phyloP scores from a whole-genome alignment of 92 coral and sea anemone genomes.

The Ricordea florida region DNA sequence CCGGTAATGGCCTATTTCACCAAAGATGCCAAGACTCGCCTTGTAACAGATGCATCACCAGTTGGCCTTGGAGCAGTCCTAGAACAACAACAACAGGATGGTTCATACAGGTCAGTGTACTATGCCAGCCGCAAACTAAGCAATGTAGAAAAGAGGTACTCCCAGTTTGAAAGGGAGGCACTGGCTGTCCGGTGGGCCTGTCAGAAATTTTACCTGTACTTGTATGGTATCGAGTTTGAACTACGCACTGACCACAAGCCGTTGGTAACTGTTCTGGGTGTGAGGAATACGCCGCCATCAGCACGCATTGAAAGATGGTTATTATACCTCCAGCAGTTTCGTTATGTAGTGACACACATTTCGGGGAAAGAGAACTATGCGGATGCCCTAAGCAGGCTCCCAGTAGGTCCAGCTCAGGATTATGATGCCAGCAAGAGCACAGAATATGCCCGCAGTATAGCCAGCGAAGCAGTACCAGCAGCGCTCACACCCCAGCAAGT shows the following conservation, averaged over 20 bases:
- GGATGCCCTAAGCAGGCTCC: no score
- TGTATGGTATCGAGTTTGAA: background rate
- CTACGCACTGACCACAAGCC: constrained; percentile 27
- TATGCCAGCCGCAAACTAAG: constrained; percentile 70
- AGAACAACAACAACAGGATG: constrained; percentile 60
- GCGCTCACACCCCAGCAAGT: no score
- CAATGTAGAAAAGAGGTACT: constrained; percentile 51
- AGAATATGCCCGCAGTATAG: no score
- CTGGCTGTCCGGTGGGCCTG: no score
- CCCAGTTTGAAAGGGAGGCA: constrained; percentile 67
- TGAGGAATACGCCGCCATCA: background rate
- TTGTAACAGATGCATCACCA: constrained; percentile 66
- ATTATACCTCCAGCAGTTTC: background rate
- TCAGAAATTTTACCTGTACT: background rate
- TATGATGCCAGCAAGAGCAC: no score
- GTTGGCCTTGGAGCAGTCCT: constrained; percentile 70
- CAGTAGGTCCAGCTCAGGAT: no score
- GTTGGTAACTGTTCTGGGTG: background rate
- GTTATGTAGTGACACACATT: no score
- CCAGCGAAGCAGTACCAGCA: no score
- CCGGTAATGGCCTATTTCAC: constrained; percentile 61
- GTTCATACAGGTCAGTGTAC: constrained; percentile 47
- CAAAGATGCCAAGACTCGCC: constrained; percentile 45
- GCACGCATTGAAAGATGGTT: constrained; percentile 8
- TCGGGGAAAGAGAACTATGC: no score